A percentile compares a stretch with the other conserved stretches of the same genome.
Conservation (phyloP, 1,140 invertebrate genomes). For the Drosophila guanche region DNA sequence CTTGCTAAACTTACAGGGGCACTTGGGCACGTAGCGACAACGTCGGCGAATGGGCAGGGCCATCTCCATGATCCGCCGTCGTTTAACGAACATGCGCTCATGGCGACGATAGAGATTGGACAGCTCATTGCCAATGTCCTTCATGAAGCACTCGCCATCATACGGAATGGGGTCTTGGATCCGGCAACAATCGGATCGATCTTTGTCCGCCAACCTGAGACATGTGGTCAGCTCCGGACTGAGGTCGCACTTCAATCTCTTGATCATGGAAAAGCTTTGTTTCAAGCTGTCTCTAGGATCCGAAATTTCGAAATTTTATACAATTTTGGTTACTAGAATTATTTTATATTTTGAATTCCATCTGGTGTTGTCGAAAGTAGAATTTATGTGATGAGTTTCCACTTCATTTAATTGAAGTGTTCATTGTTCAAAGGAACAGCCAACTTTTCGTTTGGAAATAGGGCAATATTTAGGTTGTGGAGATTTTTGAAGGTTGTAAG, state of each 20-base stretch:
- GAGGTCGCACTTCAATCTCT: constrained; percentile 51
- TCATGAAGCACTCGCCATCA: constrained; percentile 58
- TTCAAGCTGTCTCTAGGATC: constrained; percentile 13
- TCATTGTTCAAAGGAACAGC: background rate
- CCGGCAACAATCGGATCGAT: constrained; percentile 65
- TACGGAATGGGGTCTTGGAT: constrained; percentile 48
- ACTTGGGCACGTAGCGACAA: constrained; percentile 57
- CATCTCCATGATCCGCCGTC: constrained; percentile 56
- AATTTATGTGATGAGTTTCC: background rate
- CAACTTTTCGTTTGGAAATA: background rate
- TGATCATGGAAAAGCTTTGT: constrained; percentile 33
- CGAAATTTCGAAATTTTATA: constrained; percentile 13
- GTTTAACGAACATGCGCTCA: constrained; percentile 44
- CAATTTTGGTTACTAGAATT: constrained; percentile 1
- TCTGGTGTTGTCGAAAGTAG: too few relatives aligned
- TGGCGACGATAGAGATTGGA: constrained; percentile 44
- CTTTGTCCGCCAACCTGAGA: constrained; percentile 40
- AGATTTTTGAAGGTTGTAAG: too few relatives aligned
- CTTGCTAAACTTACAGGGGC: constrained; percentile 65
- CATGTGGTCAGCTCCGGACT: constrained; percentile 53
- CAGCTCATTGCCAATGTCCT: constrained; percentile 60
- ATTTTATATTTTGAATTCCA: too few relatives aligned
- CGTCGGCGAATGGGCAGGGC: constrained; percentile 36
- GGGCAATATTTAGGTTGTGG: too few relatives aligned
- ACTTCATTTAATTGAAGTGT: background rate